Conservation (phyloP, 2,113 vertebrate genomes). For the Seriola dumerili region DNA sequence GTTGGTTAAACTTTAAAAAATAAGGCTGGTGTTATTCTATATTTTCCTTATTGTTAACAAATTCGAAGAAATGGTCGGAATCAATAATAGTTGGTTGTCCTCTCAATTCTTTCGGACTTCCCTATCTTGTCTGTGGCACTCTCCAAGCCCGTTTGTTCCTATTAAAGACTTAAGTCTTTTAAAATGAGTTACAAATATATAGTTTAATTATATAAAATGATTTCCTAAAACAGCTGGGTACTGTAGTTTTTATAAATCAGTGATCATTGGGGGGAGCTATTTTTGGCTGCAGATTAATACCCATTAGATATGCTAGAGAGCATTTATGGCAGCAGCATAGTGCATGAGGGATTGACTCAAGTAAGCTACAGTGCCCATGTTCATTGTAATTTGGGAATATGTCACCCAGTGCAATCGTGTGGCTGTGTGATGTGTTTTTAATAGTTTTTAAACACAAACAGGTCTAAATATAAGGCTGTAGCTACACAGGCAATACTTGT, state of each 20-base stretch:
- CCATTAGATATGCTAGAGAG: not conserved
- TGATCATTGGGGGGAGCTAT: not conserved
- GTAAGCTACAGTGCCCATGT: not conserved
- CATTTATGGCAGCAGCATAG: not conserved
- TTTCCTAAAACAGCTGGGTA: not conserved
- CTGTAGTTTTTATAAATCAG: not conserved
- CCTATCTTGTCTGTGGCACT: not conserved
- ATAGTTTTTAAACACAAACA: not conserved
- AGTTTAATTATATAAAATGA: not conserved
- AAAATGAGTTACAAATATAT: not conserved
- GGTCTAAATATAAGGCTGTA: not conserved
- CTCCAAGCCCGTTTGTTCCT: not conserved
- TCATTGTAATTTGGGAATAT: not conserved
- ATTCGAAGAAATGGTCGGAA: not conserved
- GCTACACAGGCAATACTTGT: not conserved
- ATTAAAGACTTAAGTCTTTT: not conserved
- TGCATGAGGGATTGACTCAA: not conserved
- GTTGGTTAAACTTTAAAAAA: not conserved
- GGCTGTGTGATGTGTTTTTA: not conserved
- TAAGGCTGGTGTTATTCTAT: not conserved
- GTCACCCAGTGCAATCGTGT: not conserved
- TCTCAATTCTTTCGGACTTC: not conserved
- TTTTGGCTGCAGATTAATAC: constrained; percentile 14
- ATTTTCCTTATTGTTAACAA: not conserved
- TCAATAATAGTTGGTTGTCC: not conserved